Evolutionary conservation across 1,140 invertebrate genomes (phyloP).

Genomic region (Saccostrea cuccullata): DNA sequence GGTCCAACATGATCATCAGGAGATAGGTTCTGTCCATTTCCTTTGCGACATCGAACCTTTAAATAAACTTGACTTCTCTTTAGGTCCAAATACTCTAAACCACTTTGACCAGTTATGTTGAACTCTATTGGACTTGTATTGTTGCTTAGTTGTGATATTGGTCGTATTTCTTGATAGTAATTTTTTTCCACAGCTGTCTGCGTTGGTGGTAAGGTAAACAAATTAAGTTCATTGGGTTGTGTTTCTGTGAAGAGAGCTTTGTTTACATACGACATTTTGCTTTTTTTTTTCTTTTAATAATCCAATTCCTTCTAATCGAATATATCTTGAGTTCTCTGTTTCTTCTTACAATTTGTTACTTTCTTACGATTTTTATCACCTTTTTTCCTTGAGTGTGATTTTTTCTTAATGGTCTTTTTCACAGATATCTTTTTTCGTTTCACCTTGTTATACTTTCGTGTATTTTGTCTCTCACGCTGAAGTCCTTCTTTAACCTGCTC

Average conservation of each 20-base stretch:
- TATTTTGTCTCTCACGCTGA: background rate
- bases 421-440: conserved; percentile 35
- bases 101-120: conserved; percentile 52
- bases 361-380: background rate
- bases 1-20: conserved; percentile 11
- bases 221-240: conserved; percentile 44
- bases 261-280: conserved; percentile 29
- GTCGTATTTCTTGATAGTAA: conserved; percentile 53
- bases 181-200: conserved; percentile 53
- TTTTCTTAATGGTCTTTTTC: background rate
- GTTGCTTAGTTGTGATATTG: conserved; percentile 48
- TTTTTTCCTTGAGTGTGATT: background rate
- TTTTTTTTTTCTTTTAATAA: too few species aligned
- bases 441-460: too few species aligned
- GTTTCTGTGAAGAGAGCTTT: conserved; percentile 48
- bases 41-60: conserved; percentile 42
- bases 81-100: conserved; percentile 52
- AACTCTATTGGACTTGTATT: conserved; percentile 49
- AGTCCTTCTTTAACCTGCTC: conserved; percentile 47
- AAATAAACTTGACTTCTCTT: conserved; percentile 38
- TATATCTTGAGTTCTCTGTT: background rate
- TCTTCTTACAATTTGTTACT: background rate
- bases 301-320: background rate
- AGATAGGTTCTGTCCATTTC: conserved; percentile 11
- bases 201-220: conserved; percentile 52